Percentiles rank a stretch among this genome's conserved stretches.
Evolutionary conservation across 2,888 invertebrate genomes (phyloP).

Genomic region (Xanthorhoe designata): DNA sequence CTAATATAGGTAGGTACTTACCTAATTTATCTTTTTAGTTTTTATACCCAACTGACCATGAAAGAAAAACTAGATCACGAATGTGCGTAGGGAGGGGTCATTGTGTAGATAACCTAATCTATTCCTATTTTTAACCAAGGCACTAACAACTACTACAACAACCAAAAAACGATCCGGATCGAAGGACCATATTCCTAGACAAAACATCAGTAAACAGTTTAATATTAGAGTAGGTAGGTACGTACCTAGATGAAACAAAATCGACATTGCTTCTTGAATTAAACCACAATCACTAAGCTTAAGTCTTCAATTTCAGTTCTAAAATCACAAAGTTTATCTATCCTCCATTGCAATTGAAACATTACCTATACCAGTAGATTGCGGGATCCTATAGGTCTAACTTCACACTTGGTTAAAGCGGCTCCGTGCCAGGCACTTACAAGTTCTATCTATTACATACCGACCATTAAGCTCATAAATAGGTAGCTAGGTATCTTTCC

Average conservation of each 20-base stretch:
- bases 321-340: conserved; percentile 12
- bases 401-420: conserved; percentile 21
- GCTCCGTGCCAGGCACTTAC: conserved; percentile 38
- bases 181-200: neutral
- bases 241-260: no score
- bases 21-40: no score
- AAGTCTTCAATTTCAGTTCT: neutral
- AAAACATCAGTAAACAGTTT: no score
- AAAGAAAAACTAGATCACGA: no score
- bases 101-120: no score
- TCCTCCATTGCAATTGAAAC: conserved; percentile 16
- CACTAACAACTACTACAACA: neutral
- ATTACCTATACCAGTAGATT: conserved; percentile 18
- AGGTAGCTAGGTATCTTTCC: conserved; percentile 43
- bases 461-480: conserved; percentile 9
- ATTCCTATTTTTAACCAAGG: no score
- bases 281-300: neutral
- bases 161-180: neutral
- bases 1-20: no score
- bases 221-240: no score
- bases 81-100: no score
- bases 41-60: no score
- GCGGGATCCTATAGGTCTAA: conserved; percentile 13
- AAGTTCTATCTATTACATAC: conserved; percentile 25
- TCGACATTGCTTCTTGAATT: neutral